Evolutionary conservation across 2,113 vertebrate genomes (phyloP), one percentile per base, ranked within the genome.

Genomic region (Ceuthmochares aereus): DNA sequence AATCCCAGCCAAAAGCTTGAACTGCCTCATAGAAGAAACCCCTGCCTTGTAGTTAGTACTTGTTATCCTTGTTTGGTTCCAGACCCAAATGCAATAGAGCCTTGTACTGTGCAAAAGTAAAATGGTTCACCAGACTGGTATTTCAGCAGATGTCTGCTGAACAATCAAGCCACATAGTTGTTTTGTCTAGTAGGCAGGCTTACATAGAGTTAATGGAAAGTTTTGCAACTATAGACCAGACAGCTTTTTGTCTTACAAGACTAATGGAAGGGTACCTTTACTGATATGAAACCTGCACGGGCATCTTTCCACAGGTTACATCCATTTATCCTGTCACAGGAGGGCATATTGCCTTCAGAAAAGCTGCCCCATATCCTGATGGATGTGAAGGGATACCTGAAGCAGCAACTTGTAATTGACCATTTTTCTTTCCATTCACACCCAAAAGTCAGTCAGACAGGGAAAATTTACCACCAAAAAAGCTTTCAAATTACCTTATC

Each of bases 351-450:
- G 37, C 26, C 52, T 93, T 51, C 34, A 56, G 29, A 74, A 95
- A 73, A 90, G 15, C 42, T 25, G 9, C 20, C 4, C 29, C 0
- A 0, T 15, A 42, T 51, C 30, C 63, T 68, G 15, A 87, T 36
- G 16, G 20, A 54, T 81, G 42, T n/a, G 75, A 85, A 90, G 34
- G 52, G 29, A 63, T 40, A 14, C 1, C 14, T 3, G 10, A 95
- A 52, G 20, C 36, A 90, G 14, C 0, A 0, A 26, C 49, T 52
- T 15, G 1, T 1, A 14, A 78, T 14, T 26, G 45, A 76, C 29
- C 5, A 8, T 51, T 86, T 62, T 68, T 56, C 42, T 49, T 27
- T 74, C 81, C 22, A 47, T 47, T 67, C 47, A 37, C 30, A 58
- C 20, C 30, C 36, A 62, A 93, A 84, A 69, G 29, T 14, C 32